Base-by-base conservation (phyloP, 1,140 invertebrate genomes). In the Drosophila pandora region DNA sequence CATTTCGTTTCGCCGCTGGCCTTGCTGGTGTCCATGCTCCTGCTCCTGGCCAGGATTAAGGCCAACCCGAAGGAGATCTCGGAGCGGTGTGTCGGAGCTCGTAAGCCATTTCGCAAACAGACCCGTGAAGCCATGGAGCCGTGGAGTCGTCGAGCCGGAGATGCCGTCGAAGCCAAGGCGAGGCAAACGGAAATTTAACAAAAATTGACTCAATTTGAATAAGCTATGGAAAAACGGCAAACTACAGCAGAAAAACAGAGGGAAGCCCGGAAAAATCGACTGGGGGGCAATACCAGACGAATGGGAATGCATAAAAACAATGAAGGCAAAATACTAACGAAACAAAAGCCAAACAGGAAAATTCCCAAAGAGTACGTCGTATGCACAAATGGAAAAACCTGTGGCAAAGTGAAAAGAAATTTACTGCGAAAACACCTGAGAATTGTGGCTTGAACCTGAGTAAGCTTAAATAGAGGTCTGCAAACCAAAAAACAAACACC, bases 151-250 rank as follows among this genome's bases (percentile, higher is more conserved):
- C 9, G 34, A 37, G 10, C 45, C 34, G 61, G 71, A 53, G 61
- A 59, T 55, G 34, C 39, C 50, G 17, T 34, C 23, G 23, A 52
- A 34, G 39, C 39, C 71, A 64, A 74, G 60, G 48, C 60, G 45
- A 65, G 49, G 63, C 60, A 50, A 85, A 58, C 81, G 83, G 83
- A 87, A 87, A 87, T 87, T 87, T 79, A 88, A 87, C 82, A 88
- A 88, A 87, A 87, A 87, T 87, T 87, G 70, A 88, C 58, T 87
- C 76, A 88, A 88, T 88, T 87, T 88, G 83, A 87, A 88, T 87
- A 87, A 87, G 79, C 79, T 49, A 59, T 53, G 49, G 48, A 57
- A 64, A 60, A 32, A 12, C 53, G 48, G 41, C 60, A 48, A 50
- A 22, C 71, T 47, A 45, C 57, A 56, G 23, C 34, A 34, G 17